Evolutionary conservation across 2,888 invertebrate species (phyloP).

Genomic region (Apotomis betuletana): DNA sequence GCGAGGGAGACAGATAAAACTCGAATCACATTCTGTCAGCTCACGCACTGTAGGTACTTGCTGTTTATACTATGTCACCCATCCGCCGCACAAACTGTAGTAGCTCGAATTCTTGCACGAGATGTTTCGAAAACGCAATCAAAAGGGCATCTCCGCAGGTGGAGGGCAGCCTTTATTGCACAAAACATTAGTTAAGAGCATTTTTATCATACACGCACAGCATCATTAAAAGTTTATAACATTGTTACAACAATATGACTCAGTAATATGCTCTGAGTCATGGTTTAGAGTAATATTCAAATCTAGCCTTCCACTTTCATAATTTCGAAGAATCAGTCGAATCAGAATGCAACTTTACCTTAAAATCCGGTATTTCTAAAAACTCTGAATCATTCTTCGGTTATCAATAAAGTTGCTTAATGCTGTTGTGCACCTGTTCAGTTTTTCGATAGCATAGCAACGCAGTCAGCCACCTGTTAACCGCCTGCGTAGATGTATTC

Average conservation of each 20-base stretch:
- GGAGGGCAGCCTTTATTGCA: constrained; percentile 60
- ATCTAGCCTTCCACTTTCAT: neutral
- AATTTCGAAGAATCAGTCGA: neutral
- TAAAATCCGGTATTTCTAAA: constrained; percentile 20
- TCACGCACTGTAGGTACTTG: no score
- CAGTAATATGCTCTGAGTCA: constrained; percentile 23
- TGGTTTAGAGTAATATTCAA: constrained; percentile 11
- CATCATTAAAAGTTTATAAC: constrained; percentile 30
- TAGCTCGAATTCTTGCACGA: constrained; percentile 70
- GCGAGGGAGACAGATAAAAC: no score
- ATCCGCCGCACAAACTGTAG: constrained; percentile 26
- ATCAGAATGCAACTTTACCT: constrained; percentile 32
- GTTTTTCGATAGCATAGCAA: neutral
- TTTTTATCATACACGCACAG: constrained; percentile 33
- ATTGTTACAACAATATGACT: constrained; percentile 16
- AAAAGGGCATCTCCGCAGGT: constrained; percentile 70
- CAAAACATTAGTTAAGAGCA: constrained; percentile 46
- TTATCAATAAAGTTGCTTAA: constrained; percentile 18
- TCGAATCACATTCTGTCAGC: no score
- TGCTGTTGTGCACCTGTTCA: constrained; percentile 7
- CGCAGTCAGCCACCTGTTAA: no score
- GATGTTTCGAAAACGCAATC: constrained; percentile 73
- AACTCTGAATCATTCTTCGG: constrained; percentile 18
- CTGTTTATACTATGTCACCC: constrained; percentile 1
- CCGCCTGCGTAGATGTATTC: no score